Percentiles rank a stretch among this genome's conserved stretches.
phyloP scores from a whole-genome alignment of 2,797 vertebrate genomes.

The Micrastur ruficollis region DNA sequence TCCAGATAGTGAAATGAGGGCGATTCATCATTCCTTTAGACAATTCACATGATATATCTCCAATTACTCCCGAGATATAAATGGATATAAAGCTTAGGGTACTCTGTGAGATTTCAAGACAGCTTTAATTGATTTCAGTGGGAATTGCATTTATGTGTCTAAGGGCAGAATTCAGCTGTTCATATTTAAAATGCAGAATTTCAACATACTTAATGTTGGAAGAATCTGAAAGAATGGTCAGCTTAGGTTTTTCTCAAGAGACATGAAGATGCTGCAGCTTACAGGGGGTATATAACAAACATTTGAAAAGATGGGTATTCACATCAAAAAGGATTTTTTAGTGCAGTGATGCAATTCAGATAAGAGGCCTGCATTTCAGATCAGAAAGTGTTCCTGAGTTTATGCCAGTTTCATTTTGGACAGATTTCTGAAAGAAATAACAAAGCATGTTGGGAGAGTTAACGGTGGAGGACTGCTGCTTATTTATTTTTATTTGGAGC shows the following conservation, averaged over 20 bases:
- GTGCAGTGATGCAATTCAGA: background rate
- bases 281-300: background rate
- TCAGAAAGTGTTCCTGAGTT: background rate
- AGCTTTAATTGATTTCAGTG: conserved; percentile 62
- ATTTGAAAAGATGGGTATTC: background rate
- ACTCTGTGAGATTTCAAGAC: background rate
- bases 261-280: background rate
- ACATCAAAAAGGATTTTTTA: background rate
- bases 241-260: background rate
- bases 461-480: background rate
- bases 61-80: conserved; percentile 14
- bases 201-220: background rate
- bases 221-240: background rate
- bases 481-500: background rate
- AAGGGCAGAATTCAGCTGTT: conserved; percentile 7
- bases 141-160: conserved; percentile 37
- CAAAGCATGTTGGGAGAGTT: background rate
- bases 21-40: background rate
- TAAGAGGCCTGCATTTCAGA: background rate
- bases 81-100: background rate
- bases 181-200: conserved; percentile 15
- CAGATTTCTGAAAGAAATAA: background rate
- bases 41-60: background rate
- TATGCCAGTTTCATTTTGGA: background rate
- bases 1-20: background rate